Percentiles rank a stretch among this genome's conserved stretches.
Conservation (phyloP, 2,797 vertebrate species). For the Paedocypris micromegethes region DNA sequence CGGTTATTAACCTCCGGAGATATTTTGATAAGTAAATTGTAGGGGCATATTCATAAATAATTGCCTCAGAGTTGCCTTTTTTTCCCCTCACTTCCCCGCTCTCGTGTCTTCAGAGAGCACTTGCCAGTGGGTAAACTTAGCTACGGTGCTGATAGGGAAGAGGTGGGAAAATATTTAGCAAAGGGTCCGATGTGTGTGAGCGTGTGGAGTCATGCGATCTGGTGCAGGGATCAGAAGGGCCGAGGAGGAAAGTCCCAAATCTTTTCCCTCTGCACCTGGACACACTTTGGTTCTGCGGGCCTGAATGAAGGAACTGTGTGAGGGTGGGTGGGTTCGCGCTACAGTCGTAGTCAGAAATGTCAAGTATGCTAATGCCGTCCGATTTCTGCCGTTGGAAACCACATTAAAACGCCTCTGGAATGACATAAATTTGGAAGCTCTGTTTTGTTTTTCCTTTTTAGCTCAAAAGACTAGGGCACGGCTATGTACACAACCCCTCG, state of each 20-base stretch:
- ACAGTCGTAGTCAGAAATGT: constrained; percentile 41
- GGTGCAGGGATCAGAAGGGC: constrained; percentile 33
- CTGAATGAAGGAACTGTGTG: constrained; percentile 37
- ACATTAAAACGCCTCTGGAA: constrained; percentile 40
- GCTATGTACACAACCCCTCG: constrained; percentile 37
- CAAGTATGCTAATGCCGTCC: constrained; percentile 24
- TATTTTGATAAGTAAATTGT: constrained; percentile 53
- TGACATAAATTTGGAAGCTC: constrained; percentile 26
- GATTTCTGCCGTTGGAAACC: constrained; percentile 29
- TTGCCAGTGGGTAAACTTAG: constrained; percentile 53
- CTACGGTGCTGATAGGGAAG: constrained; percentile 43
- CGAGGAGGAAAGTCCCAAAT: constrained; percentile 46
- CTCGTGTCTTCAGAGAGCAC: constrained; percentile 38
- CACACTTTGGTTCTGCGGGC: constrained; percentile 42
- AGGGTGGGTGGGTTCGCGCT: constrained; percentile 30
- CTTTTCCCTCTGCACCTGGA: constrained; percentile 50
- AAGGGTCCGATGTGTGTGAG: constrained; percentile 26
- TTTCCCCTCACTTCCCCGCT: constrained; percentile 15
- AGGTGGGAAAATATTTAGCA: constrained; percentile 19
- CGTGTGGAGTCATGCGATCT: constrained; percentile 41
- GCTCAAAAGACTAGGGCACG: constrained; percentile 25
- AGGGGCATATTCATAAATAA: constrained; percentile 59
- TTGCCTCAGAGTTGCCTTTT: constrained; percentile 38
- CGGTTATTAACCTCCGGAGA: constrained; percentile 61
- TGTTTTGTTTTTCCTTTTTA: constrained; percentile 22